A percentile compares a stretch with the other conserved stretches of the same genome.
Evolutionary conservation across 2,113 vertebrate genomes (phyloP).

Genomic region (Dipodomys merriami): DNA sequence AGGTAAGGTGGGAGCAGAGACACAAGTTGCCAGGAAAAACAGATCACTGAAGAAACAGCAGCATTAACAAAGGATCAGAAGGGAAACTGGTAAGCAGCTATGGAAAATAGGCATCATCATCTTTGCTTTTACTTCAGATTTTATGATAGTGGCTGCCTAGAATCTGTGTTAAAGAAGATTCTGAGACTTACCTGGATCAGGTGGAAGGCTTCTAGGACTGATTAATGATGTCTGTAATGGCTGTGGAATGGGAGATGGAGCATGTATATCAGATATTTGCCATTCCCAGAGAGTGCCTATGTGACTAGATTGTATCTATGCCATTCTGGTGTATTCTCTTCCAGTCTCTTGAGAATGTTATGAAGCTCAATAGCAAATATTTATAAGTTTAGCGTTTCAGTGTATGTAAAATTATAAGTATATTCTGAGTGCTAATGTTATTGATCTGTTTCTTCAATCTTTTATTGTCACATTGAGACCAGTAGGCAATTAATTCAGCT

Average conservation of each 20-base stretch:
- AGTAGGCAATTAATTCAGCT: not conserved
- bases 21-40: not conserved
- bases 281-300: not conserved
- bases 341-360: slow-evolving; percentile 24
- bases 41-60: not conserved
- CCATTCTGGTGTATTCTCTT: not conserved
- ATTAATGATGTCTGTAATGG: not conserved
- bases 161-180: not conserved
- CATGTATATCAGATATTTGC: not conserved
- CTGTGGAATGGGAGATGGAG: not conserved
- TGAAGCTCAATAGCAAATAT: slow-evolving; percentile 23
- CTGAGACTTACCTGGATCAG: not conserved
- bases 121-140: not conserved
- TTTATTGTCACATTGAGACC: not conserved
- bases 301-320: not conserved
- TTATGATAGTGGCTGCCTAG: not conserved
- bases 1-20: not conserved
- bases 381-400: slow-evolving; percentile 5
- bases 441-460: not conserved
- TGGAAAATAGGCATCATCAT: not conserved
- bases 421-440: slow-evolving; percentile 10
- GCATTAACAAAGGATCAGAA: not conserved
- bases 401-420: not conserved
- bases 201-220: not conserved
- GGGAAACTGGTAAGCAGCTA: not conserved